Percentiles rank a stretch among this genome's conserved stretches.
phyloP scores from a whole-genome alignment of 53 echinoderm and acorn worm genomes.

The Patiria pectinifera region DNA sequence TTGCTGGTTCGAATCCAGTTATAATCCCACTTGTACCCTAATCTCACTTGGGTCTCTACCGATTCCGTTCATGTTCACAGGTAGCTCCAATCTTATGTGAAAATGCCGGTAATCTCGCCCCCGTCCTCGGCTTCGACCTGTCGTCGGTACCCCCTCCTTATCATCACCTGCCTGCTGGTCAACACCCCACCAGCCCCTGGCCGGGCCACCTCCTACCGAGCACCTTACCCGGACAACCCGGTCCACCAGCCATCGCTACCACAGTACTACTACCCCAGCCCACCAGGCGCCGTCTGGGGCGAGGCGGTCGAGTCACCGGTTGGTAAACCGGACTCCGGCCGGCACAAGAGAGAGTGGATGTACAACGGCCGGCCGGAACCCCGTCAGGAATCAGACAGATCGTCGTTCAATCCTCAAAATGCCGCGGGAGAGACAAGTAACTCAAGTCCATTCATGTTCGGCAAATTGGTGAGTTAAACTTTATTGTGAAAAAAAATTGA shows the following conservation, averaged over 20 bases:
- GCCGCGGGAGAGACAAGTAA: background rate
- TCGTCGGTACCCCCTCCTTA: background rate
- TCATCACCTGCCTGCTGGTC: background rate
- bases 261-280: background rate
- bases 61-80: background rate
- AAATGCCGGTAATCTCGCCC: constrained; percentile 1
- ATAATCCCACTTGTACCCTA: too few relatives aligned
- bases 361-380: background rate
- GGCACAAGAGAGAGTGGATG: background rate
- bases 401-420: background rate
- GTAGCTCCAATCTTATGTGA: background rate
- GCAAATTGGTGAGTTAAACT: constrained; percentile 1
- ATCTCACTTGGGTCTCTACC: background rate
- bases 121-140: background rate
- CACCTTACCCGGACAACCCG: background rate
- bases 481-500: too few relatives aligned
- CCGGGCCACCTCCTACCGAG: background rate
- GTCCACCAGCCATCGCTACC: background rate
- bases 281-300: background rate
- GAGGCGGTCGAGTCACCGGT: background rate
- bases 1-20: too few relatives aligned
- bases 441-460: background rate
- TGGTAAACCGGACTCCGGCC: background rate
- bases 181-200: background rate
- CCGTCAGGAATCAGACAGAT: background rate